These are phyloP conservation scores for Ectropis grisescens DNA, from an alignment of 1,140 invertebrate species.

Conservation along the genomic window DNA sequence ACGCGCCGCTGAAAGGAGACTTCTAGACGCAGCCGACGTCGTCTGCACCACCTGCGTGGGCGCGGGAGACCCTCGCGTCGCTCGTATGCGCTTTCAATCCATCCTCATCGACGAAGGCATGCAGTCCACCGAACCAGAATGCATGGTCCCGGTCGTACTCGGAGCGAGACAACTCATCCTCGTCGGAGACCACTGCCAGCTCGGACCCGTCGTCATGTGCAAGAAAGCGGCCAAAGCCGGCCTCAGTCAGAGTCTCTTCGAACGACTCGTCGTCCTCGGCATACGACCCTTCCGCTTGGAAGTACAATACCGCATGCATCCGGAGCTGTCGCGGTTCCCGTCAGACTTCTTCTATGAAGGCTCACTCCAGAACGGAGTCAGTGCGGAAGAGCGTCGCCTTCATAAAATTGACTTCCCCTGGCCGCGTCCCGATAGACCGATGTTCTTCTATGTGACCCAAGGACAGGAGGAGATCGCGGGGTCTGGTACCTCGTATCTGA, in stretches of 20 bases:
- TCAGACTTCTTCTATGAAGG: slow-evolving; percentile 99
- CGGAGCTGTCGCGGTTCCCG: slow-evolving; percentile 96
- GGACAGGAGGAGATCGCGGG: slow-evolving; percentile 99
- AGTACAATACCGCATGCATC: slow-evolving; percentile 99
- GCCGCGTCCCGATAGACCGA: slow-evolving; percentile 96
- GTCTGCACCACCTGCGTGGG: slow-evolving; percentile 99
- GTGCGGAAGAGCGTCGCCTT: slow-evolving; percentile 92
- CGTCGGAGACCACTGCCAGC: slow-evolving; percentile 98
- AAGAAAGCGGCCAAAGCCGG: slow-evolving; percentile 98
- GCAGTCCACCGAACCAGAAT: slow-evolving; percentile 98
- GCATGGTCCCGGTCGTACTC: slow-evolving; percentile 98
- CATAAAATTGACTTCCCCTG: slow-evolving; percentile 97
- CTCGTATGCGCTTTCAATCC: slow-evolving; percentile 94
- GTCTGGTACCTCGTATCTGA: slow-evolving; percentile 98
- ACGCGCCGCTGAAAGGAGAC: slow-evolving; percentile 91
- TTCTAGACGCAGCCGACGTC: slow-evolving; percentile 96
- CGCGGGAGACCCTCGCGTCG: slow-evolving; percentile 94
- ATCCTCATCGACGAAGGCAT: slow-evolving; percentile 98
- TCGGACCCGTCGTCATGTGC: slow-evolving; percentile 99
- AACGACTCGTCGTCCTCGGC: slow-evolving; percentile 95
- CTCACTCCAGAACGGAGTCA: slow-evolving; percentile 97
- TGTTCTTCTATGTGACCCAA: slow-evolving; percentile 99
- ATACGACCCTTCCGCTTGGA: slow-evolving; percentile 95
- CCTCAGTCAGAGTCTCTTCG: slow-evolving; percentile 97
- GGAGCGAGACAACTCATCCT: slow-evolving; percentile 97